Evolutionary conservation across 2,797 vertebrate genomes (phyloP), one percentile per base, ranked within the genome.

Genomic region (Argentina silus): DNA sequence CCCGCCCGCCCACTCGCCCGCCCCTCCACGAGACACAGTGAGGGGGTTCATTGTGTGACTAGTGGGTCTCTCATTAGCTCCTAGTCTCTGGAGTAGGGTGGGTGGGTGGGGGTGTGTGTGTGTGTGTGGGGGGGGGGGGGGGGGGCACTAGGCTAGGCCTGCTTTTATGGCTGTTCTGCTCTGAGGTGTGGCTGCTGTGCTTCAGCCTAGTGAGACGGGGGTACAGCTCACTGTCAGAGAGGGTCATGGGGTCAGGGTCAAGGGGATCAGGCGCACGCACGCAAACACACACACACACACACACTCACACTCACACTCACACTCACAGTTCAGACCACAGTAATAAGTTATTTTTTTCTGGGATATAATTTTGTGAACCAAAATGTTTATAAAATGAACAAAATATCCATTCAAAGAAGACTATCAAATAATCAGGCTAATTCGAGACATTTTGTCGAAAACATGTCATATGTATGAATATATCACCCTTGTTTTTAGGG

Each of bases 11-110:
- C 27, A 1, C 27, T 4, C 27, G 27, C 4, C 27, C 27, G 59
- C 72, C 79, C 78, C 81, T 83, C 77, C 70, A 80, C 48, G 70
- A 66, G 68, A 88, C 77, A 79, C 70, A 57, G 80, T 75, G 86
- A 89, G 82, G 76, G 82, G 85, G 73, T 87, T 90, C 87, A 88
- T 88, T 89, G 86, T 88, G 83, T 60, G 74, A 81, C 80, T 74
- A 77, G 87, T 80, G 80, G 76, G 88, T 87, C 85, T 86, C 88
- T 91, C 89, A 88, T 93, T 92, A 93, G 82, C 76, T 84, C 78
- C 75, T 70, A 78, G 83, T 74, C 74, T 80, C 78, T 83, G 85
- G 67, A 73, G 79, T 74, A 73, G 79, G 90, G 81, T 69, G 80
- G 72, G 72, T 23, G 27, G 23, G 21, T 9, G 9, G 57, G 0